These are phyloP conservation scores for Microplitis mediator DNA, from an alignment of 1,140 invertebrate genomes.

Conservation along the genomic window DNA sequence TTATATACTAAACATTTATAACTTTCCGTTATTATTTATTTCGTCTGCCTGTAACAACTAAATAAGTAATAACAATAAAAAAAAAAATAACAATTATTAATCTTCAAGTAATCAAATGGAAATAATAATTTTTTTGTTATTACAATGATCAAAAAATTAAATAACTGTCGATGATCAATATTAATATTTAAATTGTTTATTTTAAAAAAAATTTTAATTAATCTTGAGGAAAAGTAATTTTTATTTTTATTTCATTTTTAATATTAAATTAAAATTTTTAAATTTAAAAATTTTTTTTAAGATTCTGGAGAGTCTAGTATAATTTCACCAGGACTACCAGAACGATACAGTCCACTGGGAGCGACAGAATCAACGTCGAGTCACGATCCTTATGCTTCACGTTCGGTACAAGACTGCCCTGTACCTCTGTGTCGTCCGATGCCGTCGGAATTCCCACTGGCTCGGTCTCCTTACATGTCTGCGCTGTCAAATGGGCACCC, in stretches of 20 bases:
- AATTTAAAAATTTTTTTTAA: slow-evolving; percentile 30
- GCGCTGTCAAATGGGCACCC: slow-evolving; percentile 56
- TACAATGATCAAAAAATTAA: no score
- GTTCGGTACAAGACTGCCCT: slow-evolving; percentile 53
- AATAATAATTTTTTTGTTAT: no score
- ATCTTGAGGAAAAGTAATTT: not conserved
- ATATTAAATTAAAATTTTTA: not conserved
- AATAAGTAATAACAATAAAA: slow-evolving; percentile 17
- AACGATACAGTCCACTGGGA: slow-evolving; percentile 57
- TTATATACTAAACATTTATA: slow-evolving; percentile 25
- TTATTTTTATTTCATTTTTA: no score
- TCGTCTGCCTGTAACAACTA: not conserved
- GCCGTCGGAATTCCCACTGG: slow-evolving; percentile 51
- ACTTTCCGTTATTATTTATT: slow-evolving; percentile 5
- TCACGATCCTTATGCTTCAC: slow-evolving; percentile 54
- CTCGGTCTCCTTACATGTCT: slow-evolving; percentile 56
- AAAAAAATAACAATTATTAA: not conserved
- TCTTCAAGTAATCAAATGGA: no score
- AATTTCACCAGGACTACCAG: slow-evolving; percentile 58
- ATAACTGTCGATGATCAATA: not conserved
- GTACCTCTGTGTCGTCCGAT: slow-evolving; percentile 55
- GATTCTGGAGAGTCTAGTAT: slow-evolving; percentile 60
- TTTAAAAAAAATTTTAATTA: no score
- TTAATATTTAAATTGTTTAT: not conserved
- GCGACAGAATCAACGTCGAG: slow-evolving; percentile 54